Percentiles rank a stretch among this genome's conserved stretches.
These are phyloP conservation scores for Creontiades dilutus DNA, from an alignment of 2,888 invertebrate genomes.

Conservation along the genomic window DNA sequence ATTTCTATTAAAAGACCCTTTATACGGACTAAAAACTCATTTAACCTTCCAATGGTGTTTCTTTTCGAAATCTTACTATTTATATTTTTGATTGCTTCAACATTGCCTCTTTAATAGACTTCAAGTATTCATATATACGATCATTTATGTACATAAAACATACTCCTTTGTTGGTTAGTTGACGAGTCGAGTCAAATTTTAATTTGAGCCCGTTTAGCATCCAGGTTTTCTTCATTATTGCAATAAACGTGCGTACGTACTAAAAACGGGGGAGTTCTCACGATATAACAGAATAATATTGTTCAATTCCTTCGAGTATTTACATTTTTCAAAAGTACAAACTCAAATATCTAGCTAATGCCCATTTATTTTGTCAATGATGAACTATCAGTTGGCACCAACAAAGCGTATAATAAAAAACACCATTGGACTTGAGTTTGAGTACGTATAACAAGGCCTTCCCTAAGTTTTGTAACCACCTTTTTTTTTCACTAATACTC, in stretches of 20 bases:
- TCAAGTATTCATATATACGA: background rate
- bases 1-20: constrained; percentile 55
- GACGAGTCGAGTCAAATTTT: too few relatives aligned
- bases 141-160: constrained; percentile 1
- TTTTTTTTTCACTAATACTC: constrained; percentile 68
- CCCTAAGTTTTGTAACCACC: constrained; percentile 64
- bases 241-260: too few relatives aligned
- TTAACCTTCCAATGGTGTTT: constrained; percentile 15
- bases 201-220: too few relatives aligned
- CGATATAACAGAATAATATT: background rate
- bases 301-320: constrained; percentile 27
- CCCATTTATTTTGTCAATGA: constrained; percentile 54
- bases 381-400: constrained; percentile 63
- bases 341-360: constrained; percentile 7
- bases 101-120: constrained; percentile 21
- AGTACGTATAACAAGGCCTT: constrained; percentile 70
- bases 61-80: constrained; percentile 13
- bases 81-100: constrained; percentile 48
- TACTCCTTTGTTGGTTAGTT: constrained; percentile 35
- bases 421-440: constrained; percentile 8
- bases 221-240: too few relatives aligned
- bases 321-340: background rate
- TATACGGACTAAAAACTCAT: constrained; percentile 37
- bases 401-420: constrained; percentile 70
- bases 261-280: too few relatives aligned